A percentile compares a stretch with the other conserved stretches of the same genome.
Evolutionary conservation across 2,888 invertebrate genomes (phyloP).

Genomic region (Drosophila pegasa): DNA sequence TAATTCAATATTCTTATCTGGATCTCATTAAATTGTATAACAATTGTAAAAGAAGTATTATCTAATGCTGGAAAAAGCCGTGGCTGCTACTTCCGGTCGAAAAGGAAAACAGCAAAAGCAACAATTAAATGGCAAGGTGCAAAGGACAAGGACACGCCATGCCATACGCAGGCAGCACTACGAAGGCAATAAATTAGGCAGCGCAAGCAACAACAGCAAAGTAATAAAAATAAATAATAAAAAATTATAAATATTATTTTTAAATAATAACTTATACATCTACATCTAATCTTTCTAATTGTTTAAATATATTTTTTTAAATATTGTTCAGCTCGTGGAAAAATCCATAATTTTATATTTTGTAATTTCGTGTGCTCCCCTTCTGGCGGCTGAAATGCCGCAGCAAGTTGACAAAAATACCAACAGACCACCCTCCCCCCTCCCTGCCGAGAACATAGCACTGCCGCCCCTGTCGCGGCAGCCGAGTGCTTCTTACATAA

Average conservation of each 20-base stretch:
- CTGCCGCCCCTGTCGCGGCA: neutral
- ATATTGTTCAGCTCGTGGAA: constrained; percentile 32
- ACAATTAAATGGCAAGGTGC: constrained; percentile 7
- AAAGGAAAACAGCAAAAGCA: neutral
- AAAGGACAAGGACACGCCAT: constrained; percentile 41
- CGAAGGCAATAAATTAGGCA: neutral
- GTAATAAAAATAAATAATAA: neutral
- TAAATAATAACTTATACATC: no score
- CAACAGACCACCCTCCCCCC: no score
- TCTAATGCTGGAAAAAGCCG: neutral
- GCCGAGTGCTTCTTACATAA: constrained; percentile 67
- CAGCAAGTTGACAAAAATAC: constrained; percentile 32
- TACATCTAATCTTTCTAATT: neutral
- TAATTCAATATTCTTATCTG: constrained; percentile 36
- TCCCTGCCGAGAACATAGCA: neutral
- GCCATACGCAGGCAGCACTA: neutral
- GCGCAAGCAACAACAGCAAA: neutral
- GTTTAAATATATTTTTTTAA: neutral
- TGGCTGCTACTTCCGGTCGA: neutral
- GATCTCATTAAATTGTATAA: constrained; percentile 40
- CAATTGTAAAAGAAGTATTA: constrained; percentile 26
- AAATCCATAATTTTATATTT: constrained; percentile 59
- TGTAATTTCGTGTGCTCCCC: constrained; percentile 8
- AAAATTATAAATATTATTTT: neutral
- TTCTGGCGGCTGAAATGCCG: neutral